Evolutionary conservation across 2,797 vertebrate genomes (phyloP).

Genomic region (Novumbra hubbsi): DNA sequence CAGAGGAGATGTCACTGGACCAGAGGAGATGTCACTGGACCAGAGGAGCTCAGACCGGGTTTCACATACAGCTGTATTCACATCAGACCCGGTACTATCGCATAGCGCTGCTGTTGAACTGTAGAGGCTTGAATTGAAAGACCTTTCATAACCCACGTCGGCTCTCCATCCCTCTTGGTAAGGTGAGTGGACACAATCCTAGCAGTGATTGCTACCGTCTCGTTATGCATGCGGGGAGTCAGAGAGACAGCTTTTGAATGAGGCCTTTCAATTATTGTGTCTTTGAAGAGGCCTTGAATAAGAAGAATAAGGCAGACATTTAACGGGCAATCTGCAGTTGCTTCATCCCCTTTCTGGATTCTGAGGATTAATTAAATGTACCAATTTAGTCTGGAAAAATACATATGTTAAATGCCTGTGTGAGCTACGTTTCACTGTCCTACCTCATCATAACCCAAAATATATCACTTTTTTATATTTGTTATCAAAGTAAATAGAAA

Average conservation of each 20-base stretch:
- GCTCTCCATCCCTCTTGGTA: neutral
- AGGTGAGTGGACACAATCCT: neutral
- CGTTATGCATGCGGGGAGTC: neutral
- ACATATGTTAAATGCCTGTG: too few species aligned
- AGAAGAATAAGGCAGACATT: neutral
- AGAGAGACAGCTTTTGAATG: slow-evolving; percentile 8
- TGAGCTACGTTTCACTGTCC: too few species aligned
- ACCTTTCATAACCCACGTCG: neutral
- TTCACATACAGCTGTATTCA: neutral
- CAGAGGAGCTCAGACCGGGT: neutral
- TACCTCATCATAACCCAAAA: too few species aligned
- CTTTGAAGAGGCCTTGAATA: slow-evolving; percentile 26
- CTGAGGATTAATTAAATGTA: too few species aligned
- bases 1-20: neutral
- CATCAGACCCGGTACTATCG: neutral
- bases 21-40: neutral
- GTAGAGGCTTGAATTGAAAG: neutral
- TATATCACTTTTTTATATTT: too few species aligned
- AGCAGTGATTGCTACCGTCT: neutral
- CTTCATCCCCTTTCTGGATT: too few species aligned
- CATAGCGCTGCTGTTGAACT: neutral
- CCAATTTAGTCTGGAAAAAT: too few species aligned
- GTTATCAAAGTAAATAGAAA: too few species aligned
- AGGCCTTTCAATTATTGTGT: slow-evolving; percentile 9
- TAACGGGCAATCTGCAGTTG: too few species aligned